Evolutionary conservation across 2,797 vertebrate species (phyloP), one percentile per base, ranked within the genome.

Genomic region (Gambusia yucatana): DNA sequence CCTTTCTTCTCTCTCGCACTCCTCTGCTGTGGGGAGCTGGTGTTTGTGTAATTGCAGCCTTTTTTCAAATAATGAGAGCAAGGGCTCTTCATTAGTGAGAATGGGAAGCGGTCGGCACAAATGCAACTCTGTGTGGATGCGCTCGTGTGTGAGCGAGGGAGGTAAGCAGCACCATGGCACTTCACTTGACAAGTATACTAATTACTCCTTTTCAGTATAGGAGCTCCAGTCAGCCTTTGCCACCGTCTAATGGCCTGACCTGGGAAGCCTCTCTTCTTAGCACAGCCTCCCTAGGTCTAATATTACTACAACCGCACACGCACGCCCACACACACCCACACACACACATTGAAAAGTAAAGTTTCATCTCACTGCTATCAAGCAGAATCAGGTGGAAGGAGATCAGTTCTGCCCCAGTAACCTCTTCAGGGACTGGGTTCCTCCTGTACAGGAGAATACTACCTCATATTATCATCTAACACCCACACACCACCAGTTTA

Each of bases 391-490:
- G 97, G 97, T 97, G 96, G 96, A 98, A 97, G 97, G 96, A 97
- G 97, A 98, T 98, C 97, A 98, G 98, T 98, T 99, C 97, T 98
- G 97, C 97, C 97, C 98, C 97, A 97, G 97, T 98, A 98, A 97
- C 97, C 97, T 93, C 97, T 98, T 96, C 97, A 88, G 94, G 96
- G 97, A 97, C 95, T 95, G 95, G 94, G 96, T 96, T 97, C 97
- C 95, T 96, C 96, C 91, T 89, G 89, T 92, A 90, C 82, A 73
- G 86, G 72, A 92, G 92, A 52, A 93, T 91, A 92, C 91, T 91
- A 90, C 83, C 87, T 89, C 89, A 75, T 91, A 93, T 95, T 89
- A 93, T 92, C 89, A 90, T 86, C 91, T 73, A 89, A 86, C 91
- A 92, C 91, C 87, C 82, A 86, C 90, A 91, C 93, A 93, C 86